Evolutionary conservation across 1,140 invertebrate genomes (phyloP), one percentile per base, ranked within the genome.

Genomic region (Ectropis grisescens): DNA sequence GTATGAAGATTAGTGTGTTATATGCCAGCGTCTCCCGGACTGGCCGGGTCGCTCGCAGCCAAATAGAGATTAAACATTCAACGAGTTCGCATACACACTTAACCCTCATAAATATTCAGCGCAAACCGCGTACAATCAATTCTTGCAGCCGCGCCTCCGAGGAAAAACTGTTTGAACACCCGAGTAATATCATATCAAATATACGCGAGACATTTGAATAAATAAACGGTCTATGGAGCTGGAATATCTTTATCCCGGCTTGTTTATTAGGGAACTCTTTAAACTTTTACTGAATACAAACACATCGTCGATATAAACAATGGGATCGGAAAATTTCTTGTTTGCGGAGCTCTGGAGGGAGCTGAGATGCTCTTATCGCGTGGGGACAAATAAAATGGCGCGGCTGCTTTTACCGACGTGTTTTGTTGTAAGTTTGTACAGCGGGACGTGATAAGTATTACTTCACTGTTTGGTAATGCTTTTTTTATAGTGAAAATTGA

Each of bases 41-140:
- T 48, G 52, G 29, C 59, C 58, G 29, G 52, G 29, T 60, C 58
- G 29, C 30, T 31, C 36, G 29, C 39, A 39, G 19, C 43, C 61
- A 60, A 64, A 67, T 68, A 62, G 33, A 67, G 58, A 75, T 78
- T 75, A 78, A 78, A 78, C 66, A 78, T 78, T 78, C 70, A 78
- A 61, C 50, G 68, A 69, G 58, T 72, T 71, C 72, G 55, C 64
- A 72, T 71, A 75, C 59, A 78, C 70, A 78, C 70, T 75, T 78
- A 72, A 67, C 70, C 67, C 68, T 75, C 51, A 75, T 79, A 74
- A 79, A 79, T 75, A 79, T 75, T 74, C 70, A 66, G 51, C 35
- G 33, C 54, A 64, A 50, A 75, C 53, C 66, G 53, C 70, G 60
- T 57, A 72, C 68, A 71, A 75, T 72, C 72, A 75, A 72, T 78